Evolutionary conservation across 2,113 vertebrate species (phyloP).

Genomic region (Phyllostomus hastatus): DNA sequence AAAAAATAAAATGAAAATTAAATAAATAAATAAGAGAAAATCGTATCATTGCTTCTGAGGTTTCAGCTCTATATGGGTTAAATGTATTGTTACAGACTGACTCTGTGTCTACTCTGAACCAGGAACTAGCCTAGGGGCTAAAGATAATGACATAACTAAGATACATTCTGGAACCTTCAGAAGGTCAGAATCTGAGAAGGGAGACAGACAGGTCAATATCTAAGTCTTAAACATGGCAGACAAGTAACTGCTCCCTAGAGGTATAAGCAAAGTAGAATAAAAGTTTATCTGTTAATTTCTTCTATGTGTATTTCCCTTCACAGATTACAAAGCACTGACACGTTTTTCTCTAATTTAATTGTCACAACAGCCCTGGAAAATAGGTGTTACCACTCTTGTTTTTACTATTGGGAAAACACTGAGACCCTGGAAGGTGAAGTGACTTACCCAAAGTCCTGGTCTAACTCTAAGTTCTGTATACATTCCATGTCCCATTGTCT

Average conservation of each 20-base stretch:
- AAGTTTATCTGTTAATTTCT: constrained; percentile 41
- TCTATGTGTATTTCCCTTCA: neutral
- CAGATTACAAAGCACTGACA: constrained; percentile 27
- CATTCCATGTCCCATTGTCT: neutral
- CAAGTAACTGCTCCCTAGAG: constrained; percentile 25
- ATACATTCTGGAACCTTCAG: neutral
- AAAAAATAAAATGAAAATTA: too few relatives aligned
- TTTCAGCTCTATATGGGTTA: neutral
- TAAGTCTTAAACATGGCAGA: constrained; percentile 27
- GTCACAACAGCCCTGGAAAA: neutral
- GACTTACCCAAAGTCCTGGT: neutral
- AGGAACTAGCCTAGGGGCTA: neutral
- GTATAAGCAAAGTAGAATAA: constrained; percentile 23
- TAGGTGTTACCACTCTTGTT: neutral
- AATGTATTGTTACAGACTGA: neutral
- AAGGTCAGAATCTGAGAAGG: neutral
- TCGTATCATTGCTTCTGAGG: neutral
- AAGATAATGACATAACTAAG: neutral
- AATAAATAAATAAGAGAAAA: neutral
- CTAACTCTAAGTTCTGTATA: neutral
- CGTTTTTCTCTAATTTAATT: constrained; percentile 6
- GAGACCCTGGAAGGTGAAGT: neutral
- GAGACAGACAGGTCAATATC: constrained; percentile 20
- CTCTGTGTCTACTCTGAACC: neutral
- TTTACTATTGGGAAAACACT: neutral